Percentiles rank a stretch among this genome's conserved stretches.
These are phyloP conservation scores for Nerophis lumbriciformis DNA, from an alignment of 2,113 vertebrate species.

Conservation along the genomic window DNA sequence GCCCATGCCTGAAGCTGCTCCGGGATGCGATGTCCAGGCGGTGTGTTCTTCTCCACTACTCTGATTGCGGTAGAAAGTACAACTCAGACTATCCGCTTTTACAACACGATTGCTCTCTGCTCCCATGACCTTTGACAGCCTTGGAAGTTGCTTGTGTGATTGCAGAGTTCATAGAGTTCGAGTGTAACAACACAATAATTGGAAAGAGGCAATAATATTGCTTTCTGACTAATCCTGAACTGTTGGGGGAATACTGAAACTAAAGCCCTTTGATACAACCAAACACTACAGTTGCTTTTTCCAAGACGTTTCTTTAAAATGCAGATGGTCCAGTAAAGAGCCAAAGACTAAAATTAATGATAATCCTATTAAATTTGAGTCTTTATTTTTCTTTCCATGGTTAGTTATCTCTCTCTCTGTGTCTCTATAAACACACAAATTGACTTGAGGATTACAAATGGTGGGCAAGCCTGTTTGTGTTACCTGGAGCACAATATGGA, in stretches of 20 bases:
- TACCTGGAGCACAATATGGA: slow-evolving; percentile 38
- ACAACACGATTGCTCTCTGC: no score
- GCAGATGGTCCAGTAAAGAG: slow-evolving; percentile 37
- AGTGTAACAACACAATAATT: slow-evolving; percentile 50
- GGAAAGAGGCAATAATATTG: slow-evolving; percentile 23
- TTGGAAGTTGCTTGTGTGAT: neutral
- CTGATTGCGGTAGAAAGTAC: no score
- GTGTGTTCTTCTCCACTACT: no score
- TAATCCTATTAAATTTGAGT: slow-evolving; percentile 48
- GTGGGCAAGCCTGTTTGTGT: slow-evolving; percentile 24
- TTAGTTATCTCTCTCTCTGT: slow-evolving; percentile 9
- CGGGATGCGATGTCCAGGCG: no score
- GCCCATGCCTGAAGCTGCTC: no score
- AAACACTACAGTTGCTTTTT: slow-evolving; percentile 32
- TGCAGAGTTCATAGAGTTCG: slow-evolving; percentile 40
- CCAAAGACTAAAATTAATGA: slow-evolving; percentile 58
- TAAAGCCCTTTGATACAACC: slow-evolving; percentile 50
- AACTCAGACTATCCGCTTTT: no score
- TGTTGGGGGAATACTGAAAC: slow-evolving; percentile 55
- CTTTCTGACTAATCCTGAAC: slow-evolving; percentile 56
- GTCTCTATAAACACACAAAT: slow-evolving; percentile 17
- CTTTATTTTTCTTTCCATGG: slow-evolving; percentile 15
- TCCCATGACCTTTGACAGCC: no score
- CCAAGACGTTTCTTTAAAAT: slow-evolving; percentile 57
- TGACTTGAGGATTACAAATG: slow-evolving; percentile 42